Evolutionary conservation across 1,140 invertebrate genomes (phyloP).

Genomic region (Cheumatopsyche charites): DNA sequence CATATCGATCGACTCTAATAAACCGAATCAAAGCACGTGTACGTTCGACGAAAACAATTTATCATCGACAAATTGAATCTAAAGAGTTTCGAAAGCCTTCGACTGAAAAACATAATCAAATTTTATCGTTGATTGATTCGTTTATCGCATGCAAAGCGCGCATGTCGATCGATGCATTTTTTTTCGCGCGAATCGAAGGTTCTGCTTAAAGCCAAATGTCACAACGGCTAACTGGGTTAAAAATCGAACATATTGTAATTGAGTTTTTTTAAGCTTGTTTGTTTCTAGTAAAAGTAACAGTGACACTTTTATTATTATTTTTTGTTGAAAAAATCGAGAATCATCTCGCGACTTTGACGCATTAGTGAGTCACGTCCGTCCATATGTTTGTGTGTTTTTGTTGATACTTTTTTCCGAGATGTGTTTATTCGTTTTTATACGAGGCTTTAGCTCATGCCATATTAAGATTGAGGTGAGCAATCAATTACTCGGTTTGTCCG

Average conservation of each 20-base stretch:
- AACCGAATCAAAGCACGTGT: no score
- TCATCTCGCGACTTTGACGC: background rate
- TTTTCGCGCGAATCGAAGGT: constrained; percentile 6
- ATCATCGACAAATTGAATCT: no score
- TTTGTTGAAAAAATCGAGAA: no score
- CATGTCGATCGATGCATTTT: constrained; percentile 5
- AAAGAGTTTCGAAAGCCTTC: no score
- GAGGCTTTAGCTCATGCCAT: background rate
- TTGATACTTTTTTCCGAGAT: background rate
- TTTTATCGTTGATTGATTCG: no score
- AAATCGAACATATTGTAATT: constrained; percentile 3
- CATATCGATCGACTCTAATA: no score
- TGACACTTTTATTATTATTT: no score
- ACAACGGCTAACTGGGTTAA: constrained; percentile 20
- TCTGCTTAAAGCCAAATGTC: constrained; percentile 1
- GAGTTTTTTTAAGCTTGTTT: constrained; percentile 5
- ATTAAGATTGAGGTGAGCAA: constrained; percentile 27
- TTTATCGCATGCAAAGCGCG: no score
- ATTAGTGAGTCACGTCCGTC: constrained; percentile 19
- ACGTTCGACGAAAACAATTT: no score
- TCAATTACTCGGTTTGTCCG: constrained; percentile 10
- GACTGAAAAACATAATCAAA: no score
- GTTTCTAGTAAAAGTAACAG: background rate
- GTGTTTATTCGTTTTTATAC: constrained; percentile 20
- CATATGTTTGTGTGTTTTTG: background rate